These are phyloP conservation scores for Anthophora plumipes DNA, from an alignment of 2,888 invertebrate species.

Conservation along the genomic window DNA sequence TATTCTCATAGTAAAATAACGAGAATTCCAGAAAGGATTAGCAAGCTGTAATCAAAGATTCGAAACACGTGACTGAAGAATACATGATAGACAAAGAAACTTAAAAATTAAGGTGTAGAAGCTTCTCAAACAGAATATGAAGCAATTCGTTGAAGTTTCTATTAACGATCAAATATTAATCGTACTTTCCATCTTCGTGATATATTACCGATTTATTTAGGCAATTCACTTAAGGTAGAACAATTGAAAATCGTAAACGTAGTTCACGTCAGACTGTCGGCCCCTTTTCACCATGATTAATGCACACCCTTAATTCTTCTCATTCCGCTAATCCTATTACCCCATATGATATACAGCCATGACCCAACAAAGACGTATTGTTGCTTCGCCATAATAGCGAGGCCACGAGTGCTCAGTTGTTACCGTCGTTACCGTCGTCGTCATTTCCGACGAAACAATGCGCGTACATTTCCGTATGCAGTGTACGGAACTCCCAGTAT, in stretches of 20 bases:
- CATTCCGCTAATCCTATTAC: constrained; percentile 10
- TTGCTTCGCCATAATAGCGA: constrained; percentile 16
- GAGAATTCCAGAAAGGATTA: neutral
- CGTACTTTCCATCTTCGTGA: neutral
- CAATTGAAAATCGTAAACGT: neutral
- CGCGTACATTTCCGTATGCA: constrained; percentile 1
- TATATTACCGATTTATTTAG: neutral
- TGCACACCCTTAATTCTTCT: constrained; percentile 8
- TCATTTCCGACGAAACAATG: constrained; percentile 22
- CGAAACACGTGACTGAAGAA: neutral
- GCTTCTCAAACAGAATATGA: neutral
- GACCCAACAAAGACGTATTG: constrained; percentile 32
- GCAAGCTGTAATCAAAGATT: neutral
- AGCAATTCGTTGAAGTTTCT: neutral
- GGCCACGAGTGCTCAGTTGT: constrained; percentile 10
- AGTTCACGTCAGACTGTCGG: neutral
- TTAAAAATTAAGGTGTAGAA: neutral
- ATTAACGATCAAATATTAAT: neutral
- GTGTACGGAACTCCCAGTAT: neutral
- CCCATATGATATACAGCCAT: constrained; percentile 9
- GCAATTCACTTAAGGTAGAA: neutral
- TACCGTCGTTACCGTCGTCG: neutral
- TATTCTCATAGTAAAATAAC: neutral
- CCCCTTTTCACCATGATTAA: constrained; percentile 1
- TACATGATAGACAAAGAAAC: too few species aligned